A percentile compares a stretch with the other conserved stretches of the same genome.
phyloP scores from a whole-genome alignment of 2,888 invertebrate species.

The Octonoba sinensis region DNA sequence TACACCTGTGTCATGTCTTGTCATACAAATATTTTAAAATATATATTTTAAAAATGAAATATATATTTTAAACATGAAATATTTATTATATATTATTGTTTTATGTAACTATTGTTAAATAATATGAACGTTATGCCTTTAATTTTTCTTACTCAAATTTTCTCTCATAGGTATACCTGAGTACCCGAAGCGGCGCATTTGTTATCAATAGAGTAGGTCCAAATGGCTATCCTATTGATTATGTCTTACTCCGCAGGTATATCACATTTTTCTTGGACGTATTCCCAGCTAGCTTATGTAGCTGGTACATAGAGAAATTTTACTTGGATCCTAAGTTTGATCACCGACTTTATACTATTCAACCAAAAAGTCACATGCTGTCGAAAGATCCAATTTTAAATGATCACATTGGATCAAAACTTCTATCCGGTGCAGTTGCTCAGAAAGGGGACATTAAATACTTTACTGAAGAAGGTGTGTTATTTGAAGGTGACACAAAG shows the following conservation, averaged over 20 bases:
- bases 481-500: constrained; percentile 41
- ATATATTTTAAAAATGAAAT: too few species aligned
- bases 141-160: too few species aligned
- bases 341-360: constrained; percentile 70
- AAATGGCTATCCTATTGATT: constrained; percentile 49
- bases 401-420: constrained; percentile 72
- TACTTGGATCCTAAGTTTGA: constrained; percentile 68
- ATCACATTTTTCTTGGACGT: background rate
- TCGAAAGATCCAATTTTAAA: constrained; percentile 69
- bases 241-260: constrained; percentile 9
- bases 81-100: too few species aligned
- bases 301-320: constrained; percentile 36
- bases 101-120: too few species aligned
- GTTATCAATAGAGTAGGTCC: constrained; percentile 60
- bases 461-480: constrained; percentile 59
- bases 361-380: constrained; percentile 69
- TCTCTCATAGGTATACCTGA: constrained; percentile 40
- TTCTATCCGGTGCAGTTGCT: constrained; percentile 69
- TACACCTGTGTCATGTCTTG: constrained; percentile 6
- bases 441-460: constrained; percentile 68
- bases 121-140: too few species aligned
- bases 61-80: too few species aligned
- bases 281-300: constrained; percentile 11
- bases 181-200: constrained; percentile 48
- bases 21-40: constrained; percentile 67